A percentile compares a stretch with the other conserved stretches of the same genome.
Evolutionary conservation across 2,797 vertebrate species (phyloP).

Genomic region (Anolis apletophallus): DNA sequence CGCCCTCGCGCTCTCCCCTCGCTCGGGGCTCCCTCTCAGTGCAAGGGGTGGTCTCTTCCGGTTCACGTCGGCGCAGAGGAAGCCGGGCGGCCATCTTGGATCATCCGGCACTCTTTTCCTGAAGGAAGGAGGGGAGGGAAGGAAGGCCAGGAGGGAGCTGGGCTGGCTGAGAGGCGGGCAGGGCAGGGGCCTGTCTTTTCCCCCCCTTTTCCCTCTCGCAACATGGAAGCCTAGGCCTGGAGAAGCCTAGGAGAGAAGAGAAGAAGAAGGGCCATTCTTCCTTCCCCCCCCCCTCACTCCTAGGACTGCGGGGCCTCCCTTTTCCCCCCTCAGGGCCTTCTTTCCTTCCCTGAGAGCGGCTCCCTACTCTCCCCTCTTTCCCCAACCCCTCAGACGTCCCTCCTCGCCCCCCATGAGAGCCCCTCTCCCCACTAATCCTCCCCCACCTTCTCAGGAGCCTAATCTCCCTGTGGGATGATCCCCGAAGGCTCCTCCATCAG

Average conservation of each 20-base stretch:
- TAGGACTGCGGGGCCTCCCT: too few species aligned
- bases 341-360: too few species aligned
- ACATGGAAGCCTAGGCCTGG: constrained; percentile 50
- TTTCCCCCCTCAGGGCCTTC: too few species aligned
- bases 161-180: neutral
- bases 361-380: neutral
- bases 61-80: constrained; percentile 80
- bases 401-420: constrained; percentile 16
- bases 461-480: constrained; percentile 60
- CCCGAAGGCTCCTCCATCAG: constrained; percentile 46
- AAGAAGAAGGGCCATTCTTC: too few species aligned
- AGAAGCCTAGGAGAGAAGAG: constrained; percentile 34
- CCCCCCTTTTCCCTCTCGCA: neutral
- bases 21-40: constrained; percentile 34
- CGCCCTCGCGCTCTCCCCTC: neutral
- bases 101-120: constrained; percentile 71
- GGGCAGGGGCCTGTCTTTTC: neutral
- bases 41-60: constrained; percentile 81
- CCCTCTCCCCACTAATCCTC: neutral
- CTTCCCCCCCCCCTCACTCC: too few species aligned
- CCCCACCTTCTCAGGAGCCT: constrained; percentile 31
- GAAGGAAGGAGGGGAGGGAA: constrained; percentile 2
- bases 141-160: neutral
- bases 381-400: constrained; percentile 6
- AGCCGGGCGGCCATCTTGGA: constrained; percentile 94